Base-by-base conservation (phyloP, 2,888 invertebrate species). In the Melanotus villosus region DNA sequence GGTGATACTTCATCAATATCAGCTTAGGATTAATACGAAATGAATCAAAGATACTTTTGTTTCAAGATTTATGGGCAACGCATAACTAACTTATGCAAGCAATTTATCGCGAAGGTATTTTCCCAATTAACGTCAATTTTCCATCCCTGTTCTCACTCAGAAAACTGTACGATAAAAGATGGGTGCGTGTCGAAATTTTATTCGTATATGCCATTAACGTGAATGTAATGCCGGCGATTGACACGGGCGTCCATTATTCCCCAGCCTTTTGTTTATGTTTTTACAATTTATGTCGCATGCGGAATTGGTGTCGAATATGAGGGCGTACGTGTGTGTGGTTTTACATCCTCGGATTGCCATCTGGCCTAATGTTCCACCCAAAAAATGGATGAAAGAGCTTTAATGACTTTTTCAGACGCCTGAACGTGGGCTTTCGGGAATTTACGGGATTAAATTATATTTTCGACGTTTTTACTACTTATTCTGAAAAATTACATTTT, bases 211-310 rank as follows among this genome's bases (percentile, higher is more conserved):
- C 41, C 12, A 41, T 16, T 16, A 14, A 41, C 14, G 41, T 4
- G 9, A 16, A 16, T 41, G 41, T 18, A 41, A 41, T 41, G 16
- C 5, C 7, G 16, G 14, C 41, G 16, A 41, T 18, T 41, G 41
- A 41, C 41, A 41, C 2, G 41, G n/a, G 34, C 9, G 9, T 12
- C 18, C 41, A 14, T 41, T 41, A 41, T 16, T 41, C 14, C 14
- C 14, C 2, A 9, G 41, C 14, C 18, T 16, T 41, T 41, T 12
- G 12, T 12, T 6, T 12, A 3, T 16, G 3, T 47, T 21, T 10
- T 47, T 23, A 47, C 21, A 47, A 23, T 21, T 47, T 47, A 47
- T 26, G 47, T 47, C 23, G 16, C 41, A 9, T 41, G 41, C 16
- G 41, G 14, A 34, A 16, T 41, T 38, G 12, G 14, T 12, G 12